Conservation (phyloP, 1,140 invertebrate species). For the Drosophila orena region DNA sequence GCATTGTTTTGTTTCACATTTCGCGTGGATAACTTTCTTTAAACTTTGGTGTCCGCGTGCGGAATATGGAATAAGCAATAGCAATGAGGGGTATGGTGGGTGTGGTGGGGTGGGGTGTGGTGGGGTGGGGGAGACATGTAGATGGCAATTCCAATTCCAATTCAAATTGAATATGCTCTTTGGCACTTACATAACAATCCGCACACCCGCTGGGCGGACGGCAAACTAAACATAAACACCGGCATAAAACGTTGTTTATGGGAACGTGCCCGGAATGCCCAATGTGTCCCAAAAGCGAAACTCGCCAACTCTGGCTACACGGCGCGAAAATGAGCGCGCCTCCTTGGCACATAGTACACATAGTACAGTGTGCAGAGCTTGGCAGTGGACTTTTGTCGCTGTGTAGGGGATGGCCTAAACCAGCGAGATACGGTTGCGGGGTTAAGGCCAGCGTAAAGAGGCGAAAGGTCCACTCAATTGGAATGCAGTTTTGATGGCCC, state of each 20-base stretch:
- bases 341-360: no score
- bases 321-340: background rate
- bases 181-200: conserved; percentile 65
- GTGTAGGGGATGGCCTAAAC: conserved; percentile 5
- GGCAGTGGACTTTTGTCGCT: background rate
- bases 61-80: conserved; percentile 51
- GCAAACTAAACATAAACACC: conserved; percentile 62
- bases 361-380: no score
- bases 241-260: conserved; percentile 73
- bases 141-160: conserved; percentile 48
- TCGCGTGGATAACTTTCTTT: conserved; percentile 51
- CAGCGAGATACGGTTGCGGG: conserved; percentile 46
- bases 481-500: conserved; percentile 53
- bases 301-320: background rate
- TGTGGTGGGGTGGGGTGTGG: no score
- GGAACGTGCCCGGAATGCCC: conserved; percentile 56
- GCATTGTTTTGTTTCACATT: conserved; percentile 19
- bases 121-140: background rate
- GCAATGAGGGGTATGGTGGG: background rate
- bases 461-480: conserved; percentile 44
- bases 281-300: conserved; percentile 1
- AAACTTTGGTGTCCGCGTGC: conserved; percentile 34
- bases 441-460: conserved; percentile 50
- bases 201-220: conserved; percentile 10
- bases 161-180: conserved; percentile 68